A percentile compares a stretch with the other conserved stretches of the same genome.
phyloP scores from a whole-genome alignment of 2,113 vertebrate species.

The Psammodynastes pulverulentus region DNA sequence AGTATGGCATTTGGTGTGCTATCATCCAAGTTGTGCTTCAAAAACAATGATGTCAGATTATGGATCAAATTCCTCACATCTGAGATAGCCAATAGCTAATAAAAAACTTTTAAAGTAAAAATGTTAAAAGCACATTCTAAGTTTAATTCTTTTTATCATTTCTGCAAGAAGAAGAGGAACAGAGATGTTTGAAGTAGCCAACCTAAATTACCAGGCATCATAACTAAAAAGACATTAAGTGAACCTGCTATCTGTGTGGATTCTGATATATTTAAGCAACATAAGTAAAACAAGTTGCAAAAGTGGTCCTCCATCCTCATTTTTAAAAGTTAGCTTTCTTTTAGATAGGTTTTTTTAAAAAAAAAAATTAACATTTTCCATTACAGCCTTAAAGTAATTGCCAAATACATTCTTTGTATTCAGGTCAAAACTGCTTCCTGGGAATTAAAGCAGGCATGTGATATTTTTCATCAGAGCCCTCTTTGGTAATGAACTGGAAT shows the following conservation, averaged over 20 bases:
- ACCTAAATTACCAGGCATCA: neutral
- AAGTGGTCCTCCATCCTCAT: neutral
- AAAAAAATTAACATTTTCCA: neutral
- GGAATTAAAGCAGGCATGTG: neutral
- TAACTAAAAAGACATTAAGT: neutral
- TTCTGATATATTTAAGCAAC: neutral
- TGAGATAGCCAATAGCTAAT: neutral
- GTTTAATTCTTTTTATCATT: neutral
- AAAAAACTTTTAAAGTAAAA: neutral
- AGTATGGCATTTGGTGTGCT: conserved; percentile 9
- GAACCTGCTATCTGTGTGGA: neutral
- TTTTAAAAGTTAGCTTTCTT: neutral
- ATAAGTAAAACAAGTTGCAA: neutral
- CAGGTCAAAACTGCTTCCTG: neutral
- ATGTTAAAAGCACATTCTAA: neutral
- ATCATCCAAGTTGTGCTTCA: neutral
- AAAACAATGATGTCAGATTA: conserved; percentile 10
- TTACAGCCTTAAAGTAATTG: neutral
- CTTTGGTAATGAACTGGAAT: neutral
- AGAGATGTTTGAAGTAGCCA: neutral
- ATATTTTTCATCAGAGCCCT: neutral
- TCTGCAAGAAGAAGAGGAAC: neutral
- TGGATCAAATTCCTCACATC: neutral
- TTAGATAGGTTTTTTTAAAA: neutral
- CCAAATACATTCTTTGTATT: neutral